phyloP scores from a whole-genome alignment of 1,140 invertebrate genomes.

The Eufriesea mexicana region DNA sequence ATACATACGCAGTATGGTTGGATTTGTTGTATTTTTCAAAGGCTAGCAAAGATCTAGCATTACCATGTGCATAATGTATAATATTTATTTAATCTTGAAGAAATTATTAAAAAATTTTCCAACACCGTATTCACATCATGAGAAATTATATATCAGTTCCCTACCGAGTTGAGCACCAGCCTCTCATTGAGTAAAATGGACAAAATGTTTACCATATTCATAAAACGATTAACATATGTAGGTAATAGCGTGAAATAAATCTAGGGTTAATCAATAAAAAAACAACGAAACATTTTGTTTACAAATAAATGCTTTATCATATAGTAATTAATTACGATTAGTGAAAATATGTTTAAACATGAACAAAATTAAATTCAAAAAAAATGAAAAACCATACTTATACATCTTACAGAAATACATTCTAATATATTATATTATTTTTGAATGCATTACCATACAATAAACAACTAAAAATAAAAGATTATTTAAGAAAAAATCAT shows the following conservation, averaged over 20 bases:
- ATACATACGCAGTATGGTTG: background rate
- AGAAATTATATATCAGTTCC: background rate
- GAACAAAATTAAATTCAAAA: conserved; percentile 6
- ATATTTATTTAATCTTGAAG: background rate
- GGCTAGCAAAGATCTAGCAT: background rate
- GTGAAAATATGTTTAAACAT: background rate
- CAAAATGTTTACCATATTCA: background rate
- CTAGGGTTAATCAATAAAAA: conserved; percentile 8
- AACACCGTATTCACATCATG: background rate
- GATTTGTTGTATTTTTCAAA: background rate
- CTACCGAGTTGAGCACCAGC: background rate
- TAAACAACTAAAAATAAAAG: background rate
- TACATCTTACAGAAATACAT: background rate
- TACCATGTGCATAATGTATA: background rate
- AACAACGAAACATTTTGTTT: background rate
- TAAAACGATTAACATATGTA: conserved; percentile 23
- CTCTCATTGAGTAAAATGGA: background rate
- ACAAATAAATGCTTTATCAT: background rate
- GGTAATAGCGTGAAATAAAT: background rate
- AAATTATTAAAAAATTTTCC: background rate
- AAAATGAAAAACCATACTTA: background rate
- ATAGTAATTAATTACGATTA: background rate
- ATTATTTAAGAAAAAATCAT: background rate
- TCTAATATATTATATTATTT: background rate
- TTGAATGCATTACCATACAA: background rate